Conservation (phyloP, 2,797 vertebrate species). For the Tragelaphus eurycerus region DNA sequence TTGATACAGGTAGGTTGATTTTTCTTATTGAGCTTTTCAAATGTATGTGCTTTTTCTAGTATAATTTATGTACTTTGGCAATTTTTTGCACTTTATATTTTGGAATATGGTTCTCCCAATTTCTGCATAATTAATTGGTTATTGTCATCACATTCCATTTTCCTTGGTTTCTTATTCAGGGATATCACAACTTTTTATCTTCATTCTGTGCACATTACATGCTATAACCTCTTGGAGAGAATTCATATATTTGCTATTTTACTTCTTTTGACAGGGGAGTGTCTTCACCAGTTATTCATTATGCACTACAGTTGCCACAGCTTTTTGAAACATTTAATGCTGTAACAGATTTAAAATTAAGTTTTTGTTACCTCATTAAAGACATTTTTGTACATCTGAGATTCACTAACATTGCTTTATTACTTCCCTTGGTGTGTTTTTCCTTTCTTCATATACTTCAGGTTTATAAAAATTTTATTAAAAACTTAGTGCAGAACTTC, state of each 20-base stretch:
- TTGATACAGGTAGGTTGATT: not conserved
- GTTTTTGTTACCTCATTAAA: not conserved
- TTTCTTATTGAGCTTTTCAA: not conserved
- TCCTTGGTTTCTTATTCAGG: not conserved
- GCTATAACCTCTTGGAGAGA: not conserved
- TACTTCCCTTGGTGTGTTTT: not conserved
- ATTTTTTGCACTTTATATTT: not conserved
- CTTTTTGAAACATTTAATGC: not conserved
- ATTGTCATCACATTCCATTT: not conserved
- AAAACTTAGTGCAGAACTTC: not conserved
- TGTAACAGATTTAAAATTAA: not conserved
- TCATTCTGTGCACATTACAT: not conserved
- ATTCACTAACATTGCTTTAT: not conserved
- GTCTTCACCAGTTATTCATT: not conserved
- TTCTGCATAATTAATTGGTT: not conserved
- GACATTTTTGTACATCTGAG: not conserved
- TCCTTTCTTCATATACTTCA: not conserved
- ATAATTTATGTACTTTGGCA: not conserved
- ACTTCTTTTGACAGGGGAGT: not conserved
- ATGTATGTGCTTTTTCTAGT: not conserved
- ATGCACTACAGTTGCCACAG: not conserved
- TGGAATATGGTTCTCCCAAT: not conserved
- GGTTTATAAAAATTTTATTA: not conserved
- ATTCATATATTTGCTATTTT: not conserved
- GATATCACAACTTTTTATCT: not conserved